A percentile compares a stretch with the other conserved stretches of the same genome.
These are phyloP conservation scores for Amphimedon queenslandica DNA, from an alignment of 37 sponge, comb jelly and placozoan species.

Conservation along the genomic window DNA sequence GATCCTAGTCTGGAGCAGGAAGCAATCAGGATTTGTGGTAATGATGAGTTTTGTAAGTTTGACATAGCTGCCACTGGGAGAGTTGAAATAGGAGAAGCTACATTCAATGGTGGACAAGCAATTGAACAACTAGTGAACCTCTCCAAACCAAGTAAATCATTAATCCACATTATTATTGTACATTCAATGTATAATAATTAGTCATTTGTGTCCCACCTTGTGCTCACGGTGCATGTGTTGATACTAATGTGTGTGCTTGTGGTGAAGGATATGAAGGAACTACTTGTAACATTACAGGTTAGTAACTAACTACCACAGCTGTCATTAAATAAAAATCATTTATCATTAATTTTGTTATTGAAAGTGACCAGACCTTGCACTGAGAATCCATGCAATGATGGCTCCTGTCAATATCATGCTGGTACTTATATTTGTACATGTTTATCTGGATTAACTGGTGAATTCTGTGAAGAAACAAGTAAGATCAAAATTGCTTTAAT, in stretches of 20 bases:
- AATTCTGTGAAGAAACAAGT: too few relatives aligned
- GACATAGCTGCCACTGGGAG: constrained; percentile 58
- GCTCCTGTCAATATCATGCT: not conserved
- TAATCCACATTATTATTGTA: not conserved
- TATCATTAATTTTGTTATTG: not conserved
- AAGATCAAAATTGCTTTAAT: too few relatives aligned
- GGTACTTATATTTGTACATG: not conserved
- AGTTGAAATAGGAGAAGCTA: constrained; percentile 47
- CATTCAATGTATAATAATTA: constrained; percentile 2
- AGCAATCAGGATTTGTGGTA: constrained; percentile 37
- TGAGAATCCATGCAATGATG: not conserved
- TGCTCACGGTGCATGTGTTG: constrained; percentile 62
- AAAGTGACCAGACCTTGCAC: not conserved
- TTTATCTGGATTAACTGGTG: not conserved
- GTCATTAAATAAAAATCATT: too few relatives aligned
- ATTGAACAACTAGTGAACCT: constrained; percentile 31
- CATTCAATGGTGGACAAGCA: constrained; percentile 15
- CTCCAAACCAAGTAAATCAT: constrained; percentile 48
- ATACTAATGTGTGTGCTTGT: constrained; percentile 49
- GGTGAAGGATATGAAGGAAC: constrained; percentile 41
- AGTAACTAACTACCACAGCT: too few relatives aligned
- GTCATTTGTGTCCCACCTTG: constrained; percentile 66
- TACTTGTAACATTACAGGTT: constrained; percentile 18
- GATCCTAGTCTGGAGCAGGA: constrained; percentile 29
- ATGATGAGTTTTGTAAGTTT: constrained; percentile 45